Evolutionary conservation across 2,113 vertebrate species (phyloP).

Genomic region (Malurus melanocephalus): DNA sequence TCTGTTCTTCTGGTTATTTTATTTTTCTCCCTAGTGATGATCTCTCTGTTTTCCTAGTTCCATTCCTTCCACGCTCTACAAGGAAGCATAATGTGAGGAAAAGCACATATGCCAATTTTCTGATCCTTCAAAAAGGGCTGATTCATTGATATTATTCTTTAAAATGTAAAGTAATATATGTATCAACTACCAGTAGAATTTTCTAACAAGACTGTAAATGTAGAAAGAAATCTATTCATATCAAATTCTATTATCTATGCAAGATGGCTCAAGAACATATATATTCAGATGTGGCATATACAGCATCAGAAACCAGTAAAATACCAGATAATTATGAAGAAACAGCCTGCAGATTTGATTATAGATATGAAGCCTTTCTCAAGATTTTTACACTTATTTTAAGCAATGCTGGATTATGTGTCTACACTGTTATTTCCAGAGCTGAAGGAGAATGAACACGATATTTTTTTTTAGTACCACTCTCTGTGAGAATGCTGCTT

Average conservation of each 20-base stretch:
- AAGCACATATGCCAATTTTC: neutral
- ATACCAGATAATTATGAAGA: conserved; percentile 3
- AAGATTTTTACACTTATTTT: conserved; percentile 1
- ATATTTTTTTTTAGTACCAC: neutral
- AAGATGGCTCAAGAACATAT: neutral
- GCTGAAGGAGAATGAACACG: neutral
- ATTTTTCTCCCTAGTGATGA: neutral
- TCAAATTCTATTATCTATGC: neutral
- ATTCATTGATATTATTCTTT: neutral
- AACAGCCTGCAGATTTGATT: conserved; percentile 9
- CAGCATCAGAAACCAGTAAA: neutral
- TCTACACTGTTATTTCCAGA: neutral
- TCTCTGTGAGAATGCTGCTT: neutral
- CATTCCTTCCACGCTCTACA: neutral
- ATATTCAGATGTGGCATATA: neutral
- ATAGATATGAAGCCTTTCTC: conserved; percentile 24
- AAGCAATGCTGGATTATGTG: neutral
- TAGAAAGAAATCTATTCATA: neutral
- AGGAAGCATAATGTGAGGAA: neutral
- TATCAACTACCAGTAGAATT: neutral
- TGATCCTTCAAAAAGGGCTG: neutral
- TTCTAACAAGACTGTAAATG: neutral
- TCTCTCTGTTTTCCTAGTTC: neutral
- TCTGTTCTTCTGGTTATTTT: neutral
- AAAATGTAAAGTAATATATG: neutral